Percentiles rank a stretch among this genome's conserved stretches.
Conservation (phyloP, 2,113 vertebrate species). For the Elachura formosa region DNA sequence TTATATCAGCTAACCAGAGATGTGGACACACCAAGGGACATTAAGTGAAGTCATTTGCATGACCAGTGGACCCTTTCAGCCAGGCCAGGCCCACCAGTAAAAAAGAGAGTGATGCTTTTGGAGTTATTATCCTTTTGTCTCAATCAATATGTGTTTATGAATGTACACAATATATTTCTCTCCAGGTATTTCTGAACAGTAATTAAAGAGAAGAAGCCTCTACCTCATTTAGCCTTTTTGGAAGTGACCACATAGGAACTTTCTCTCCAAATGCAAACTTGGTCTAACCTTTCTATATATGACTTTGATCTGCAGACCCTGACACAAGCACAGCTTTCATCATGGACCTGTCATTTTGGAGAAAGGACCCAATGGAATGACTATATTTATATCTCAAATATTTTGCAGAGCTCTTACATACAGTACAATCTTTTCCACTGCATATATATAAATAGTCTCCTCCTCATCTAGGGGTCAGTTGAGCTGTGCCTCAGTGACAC, state of each 20-base stretch:
- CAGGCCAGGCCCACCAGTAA: background rate
- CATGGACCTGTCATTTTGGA: background rate
- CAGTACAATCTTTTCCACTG: conserved; percentile 17
- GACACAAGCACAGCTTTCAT: background rate
- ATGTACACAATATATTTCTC: background rate
- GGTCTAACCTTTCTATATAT: background rate
- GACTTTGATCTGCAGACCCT: background rate
- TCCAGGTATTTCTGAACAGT: background rate
- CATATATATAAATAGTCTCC: conserved; percentile 29
- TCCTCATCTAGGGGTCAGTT: background rate
- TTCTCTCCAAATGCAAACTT: background rate
- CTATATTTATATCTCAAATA: conserved; percentile 21
- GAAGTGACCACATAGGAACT: background rate
- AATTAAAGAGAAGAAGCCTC: background rate
- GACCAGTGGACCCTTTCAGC: background rate
- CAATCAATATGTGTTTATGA: background rate
- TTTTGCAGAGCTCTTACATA: conserved; percentile 7
- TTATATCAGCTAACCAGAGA: background rate
- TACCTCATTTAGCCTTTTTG: background rate
- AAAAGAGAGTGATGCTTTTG: background rate
- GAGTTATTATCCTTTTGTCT: background rate
- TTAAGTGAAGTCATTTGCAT: background rate
- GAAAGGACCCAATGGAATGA: background rate
- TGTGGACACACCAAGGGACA: background rate
- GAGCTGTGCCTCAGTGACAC: background rate